phyloP scores from a whole-genome alignment of 2,888 invertebrate genomes.

The Gymnoscelis rufifasciata region DNA sequence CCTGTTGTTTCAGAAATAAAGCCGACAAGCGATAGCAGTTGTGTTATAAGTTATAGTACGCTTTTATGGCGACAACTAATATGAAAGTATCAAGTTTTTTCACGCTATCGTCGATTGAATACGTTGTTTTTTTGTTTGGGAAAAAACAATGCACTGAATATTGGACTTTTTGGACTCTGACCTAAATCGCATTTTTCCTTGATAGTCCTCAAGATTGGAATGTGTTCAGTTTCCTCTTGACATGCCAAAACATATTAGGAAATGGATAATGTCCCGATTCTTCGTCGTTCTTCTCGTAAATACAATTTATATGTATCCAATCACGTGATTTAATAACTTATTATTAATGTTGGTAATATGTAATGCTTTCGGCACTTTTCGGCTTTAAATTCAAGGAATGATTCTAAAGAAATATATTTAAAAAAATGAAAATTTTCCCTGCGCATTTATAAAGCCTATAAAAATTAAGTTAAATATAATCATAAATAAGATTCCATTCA shows the following conservation, averaged over 20 bases:
- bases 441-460: too few relatives aligned
- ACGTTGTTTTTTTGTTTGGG: constrained; percentile 44
- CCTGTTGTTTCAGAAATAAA: constrained; percentile 31
- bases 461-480: too few relatives aligned
- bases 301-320: background rate
- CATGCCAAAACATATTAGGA: background rate
- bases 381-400: too few relatives aligned
- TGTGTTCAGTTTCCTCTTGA: constrained; percentile 8
- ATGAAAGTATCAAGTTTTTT: constrained; percentile 40
- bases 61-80: constrained; percentile 59
- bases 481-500: too few relatives aligned
- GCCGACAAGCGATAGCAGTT: constrained; percentile 34
- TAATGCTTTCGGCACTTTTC: too few relatives aligned
- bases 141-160: constrained; percentile 38
- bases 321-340: too few relatives aligned
- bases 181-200: constrained; percentile 14
- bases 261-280: background rate
- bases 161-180: constrained; percentile 26
- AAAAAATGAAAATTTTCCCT: too few relatives aligned
- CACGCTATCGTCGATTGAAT: constrained; percentile 36
- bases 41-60: constrained; percentile 28
- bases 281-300: background rate
- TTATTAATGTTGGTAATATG: too few relatives aligned
- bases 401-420: too few relatives aligned
- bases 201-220: constrained; percentile 1